Percentiles rank a stretch among this genome's conserved stretches.
These are phyloP conservation scores for Pangasianodon hypophthalmus DNA, from an alignment of 2,113 vertebrate genomes.

Conservation along the genomic window DNA sequence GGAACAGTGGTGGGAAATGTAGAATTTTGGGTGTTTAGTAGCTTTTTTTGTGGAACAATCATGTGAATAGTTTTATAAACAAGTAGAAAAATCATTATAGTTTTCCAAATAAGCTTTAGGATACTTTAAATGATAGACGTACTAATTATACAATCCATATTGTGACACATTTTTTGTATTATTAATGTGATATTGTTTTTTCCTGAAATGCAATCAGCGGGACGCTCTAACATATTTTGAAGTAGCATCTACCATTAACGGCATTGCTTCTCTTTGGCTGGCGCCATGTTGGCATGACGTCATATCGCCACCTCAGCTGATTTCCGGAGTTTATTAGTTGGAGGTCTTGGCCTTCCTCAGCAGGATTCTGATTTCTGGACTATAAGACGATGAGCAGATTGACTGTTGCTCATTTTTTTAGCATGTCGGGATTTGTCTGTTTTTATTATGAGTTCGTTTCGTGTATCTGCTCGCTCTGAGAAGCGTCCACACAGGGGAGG, in stretches of 20 bases:
- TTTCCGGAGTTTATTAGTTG: background rate
- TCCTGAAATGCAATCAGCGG: no score
- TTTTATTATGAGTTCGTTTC: background rate
- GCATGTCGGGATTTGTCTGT: background rate
- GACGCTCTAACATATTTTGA: background rate
- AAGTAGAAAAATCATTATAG: background rate
- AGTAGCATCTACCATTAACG: background rate
- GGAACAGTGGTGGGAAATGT: background rate
- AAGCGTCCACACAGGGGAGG: background rate
- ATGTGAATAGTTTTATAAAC: background rate
- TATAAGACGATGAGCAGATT: background rate
- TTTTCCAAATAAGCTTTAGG: background rate
- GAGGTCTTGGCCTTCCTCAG: background rate
- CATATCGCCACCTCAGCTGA: background rate
- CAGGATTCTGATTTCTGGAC: background rate
- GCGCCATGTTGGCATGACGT: background rate
- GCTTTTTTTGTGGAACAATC: background rate
- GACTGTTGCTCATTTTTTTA: no score
- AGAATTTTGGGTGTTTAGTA: background rate
- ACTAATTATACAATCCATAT: background rate
- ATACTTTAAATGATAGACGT: background rate
- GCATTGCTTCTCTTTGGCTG: background rate
- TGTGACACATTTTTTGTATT: no score
- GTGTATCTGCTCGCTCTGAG: background rate
- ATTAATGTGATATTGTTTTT: no score